Percentiles rank a stretch among this genome's conserved stretches.
phyloP scores from a whole-genome alignment of 1,140 invertebrate genomes.

The Apis laboriosa region DNA sequence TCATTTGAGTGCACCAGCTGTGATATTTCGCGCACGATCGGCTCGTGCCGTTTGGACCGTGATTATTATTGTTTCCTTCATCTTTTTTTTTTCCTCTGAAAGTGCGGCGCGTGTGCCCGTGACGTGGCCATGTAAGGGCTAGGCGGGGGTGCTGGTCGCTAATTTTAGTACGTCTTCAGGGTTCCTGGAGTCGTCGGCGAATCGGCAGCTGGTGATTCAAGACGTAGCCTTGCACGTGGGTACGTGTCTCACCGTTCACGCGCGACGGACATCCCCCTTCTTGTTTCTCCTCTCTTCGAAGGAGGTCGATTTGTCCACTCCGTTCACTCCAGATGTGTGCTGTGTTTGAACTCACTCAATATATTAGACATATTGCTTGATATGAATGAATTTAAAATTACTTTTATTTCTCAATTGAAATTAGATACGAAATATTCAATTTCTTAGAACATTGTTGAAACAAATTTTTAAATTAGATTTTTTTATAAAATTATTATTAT shows the following conservation, averaged over 20 bases:
- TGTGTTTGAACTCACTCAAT: slow-evolving; percentile 18
- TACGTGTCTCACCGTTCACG: slow-evolving; percentile 68
- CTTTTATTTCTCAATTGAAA: neutral
- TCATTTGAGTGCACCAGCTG: slow-evolving; percentile 47
- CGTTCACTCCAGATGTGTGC: slow-evolving; percentile 54
- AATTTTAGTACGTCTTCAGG: slow-evolving; percentile 74
- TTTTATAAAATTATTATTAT: too few species aligned
- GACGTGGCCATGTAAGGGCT: slow-evolving; percentile 67
- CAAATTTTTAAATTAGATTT: neutral
- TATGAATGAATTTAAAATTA: neutral
- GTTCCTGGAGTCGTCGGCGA: slow-evolving; percentile 66
- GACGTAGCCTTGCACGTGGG: slow-evolving; percentile 67
- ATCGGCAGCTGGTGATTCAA: slow-evolving; percentile 75
- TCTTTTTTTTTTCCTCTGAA: slow-evolving; percentile 27
- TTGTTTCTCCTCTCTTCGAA: slow-evolving; percentile 46
- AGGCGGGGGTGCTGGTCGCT: slow-evolving; percentile 69
- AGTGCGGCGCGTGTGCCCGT: slow-evolving; percentile 56
- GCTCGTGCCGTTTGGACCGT: slow-evolving; percentile 44
- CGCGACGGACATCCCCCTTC: slow-evolving; percentile 67
- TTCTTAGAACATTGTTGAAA: neutral
- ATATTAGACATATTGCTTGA: neutral
- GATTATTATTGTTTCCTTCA: slow-evolving; percentile 65
- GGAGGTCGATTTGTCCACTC: slow-evolving; percentile 54
- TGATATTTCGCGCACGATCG: slow-evolving; percentile 58
- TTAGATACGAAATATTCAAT: neutral